Conservation (phyloP, 2,797 vertebrate genomes). For the Leptoclinus maculatus region DNA sequence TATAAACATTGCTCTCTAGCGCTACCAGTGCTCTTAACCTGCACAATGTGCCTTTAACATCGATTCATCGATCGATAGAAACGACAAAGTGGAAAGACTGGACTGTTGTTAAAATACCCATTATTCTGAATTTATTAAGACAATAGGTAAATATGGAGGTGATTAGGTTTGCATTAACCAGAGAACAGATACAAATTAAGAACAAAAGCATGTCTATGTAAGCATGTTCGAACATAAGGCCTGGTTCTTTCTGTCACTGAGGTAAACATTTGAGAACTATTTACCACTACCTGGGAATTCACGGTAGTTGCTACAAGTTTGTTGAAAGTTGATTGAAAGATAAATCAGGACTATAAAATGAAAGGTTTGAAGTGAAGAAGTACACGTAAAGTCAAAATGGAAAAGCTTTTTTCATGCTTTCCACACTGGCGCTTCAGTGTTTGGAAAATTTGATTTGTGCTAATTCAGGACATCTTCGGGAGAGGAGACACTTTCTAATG, state of each 20-base stretch:
- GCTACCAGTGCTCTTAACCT: not conserved
- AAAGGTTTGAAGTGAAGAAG: not conserved
- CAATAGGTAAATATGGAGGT: not conserved
- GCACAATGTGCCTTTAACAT: not conserved
- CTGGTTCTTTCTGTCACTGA: not conserved
- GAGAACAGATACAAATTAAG: not conserved
- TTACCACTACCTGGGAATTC: not conserved
- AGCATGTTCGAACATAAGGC: not conserved
- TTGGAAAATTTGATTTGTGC: slow-evolving; percentile 16
- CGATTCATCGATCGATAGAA: not conserved
- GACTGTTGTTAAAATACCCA: not conserved
- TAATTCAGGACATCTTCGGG: not conserved
- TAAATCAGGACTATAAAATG: slow-evolving; percentile 1
- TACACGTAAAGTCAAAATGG: not conserved
- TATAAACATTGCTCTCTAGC: not conserved
- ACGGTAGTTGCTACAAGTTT: not conserved
- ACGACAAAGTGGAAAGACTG: not conserved
- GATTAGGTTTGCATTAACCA: not conserved
- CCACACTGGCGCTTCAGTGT: slow-evolving; percentile 16
- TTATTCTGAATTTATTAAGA: not conserved
- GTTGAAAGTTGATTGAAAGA: slow-evolving; percentile 2
- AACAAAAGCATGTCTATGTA: not conserved
- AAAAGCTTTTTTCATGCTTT: slow-evolving; percentile 7
- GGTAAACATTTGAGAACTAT: not conserved
- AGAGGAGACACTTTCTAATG: slow-evolving; percentile 15